Conservation (phyloP, 2,797 vertebrate genomes). For the Anas bernieri region DNA sequence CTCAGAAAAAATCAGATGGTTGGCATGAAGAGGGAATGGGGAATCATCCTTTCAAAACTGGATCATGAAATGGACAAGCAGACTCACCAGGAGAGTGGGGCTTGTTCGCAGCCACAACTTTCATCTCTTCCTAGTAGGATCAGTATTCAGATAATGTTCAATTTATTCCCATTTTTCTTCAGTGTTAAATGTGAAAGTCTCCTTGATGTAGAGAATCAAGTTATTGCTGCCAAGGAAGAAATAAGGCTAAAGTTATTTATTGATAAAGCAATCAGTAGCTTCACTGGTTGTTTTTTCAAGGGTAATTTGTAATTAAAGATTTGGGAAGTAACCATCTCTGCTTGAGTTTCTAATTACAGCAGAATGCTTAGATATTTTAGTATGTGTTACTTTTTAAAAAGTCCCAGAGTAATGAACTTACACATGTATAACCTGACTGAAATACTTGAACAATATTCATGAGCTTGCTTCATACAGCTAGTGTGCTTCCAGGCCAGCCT, state of each 20-base stretch:
- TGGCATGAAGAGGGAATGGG: neutral
- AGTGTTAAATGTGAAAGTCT: neutral
- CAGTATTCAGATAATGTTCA: neutral
- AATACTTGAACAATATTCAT: neutral
- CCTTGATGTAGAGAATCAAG: neutral
- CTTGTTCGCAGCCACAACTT: neutral
- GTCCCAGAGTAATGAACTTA: neutral
- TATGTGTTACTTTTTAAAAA: neutral
- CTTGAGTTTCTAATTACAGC: neutral
- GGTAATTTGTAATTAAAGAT: slow-evolving; percentile 25
- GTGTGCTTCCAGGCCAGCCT: neutral
- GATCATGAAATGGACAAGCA: neutral
- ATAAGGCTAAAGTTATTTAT: neutral
- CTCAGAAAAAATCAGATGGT: neutral
- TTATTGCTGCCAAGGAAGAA: neutral
- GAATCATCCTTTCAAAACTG: neutral
- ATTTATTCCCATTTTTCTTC: neutral
- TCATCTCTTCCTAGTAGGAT: neutral
- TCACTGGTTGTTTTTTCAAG: neutral
- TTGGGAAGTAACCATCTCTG: slow-evolving; percentile 5
- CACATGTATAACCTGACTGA: neutral
- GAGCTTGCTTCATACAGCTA: neutral
- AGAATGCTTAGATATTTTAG: neutral
- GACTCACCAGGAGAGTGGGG: accelerated
- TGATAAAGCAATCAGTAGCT: neutral